Percentiles rank a stretch among this genome's conserved stretches.
phyloP scores from a whole-genome alignment of 2,113 vertebrate species.

The Brienomyrus longianalis region DNA sequence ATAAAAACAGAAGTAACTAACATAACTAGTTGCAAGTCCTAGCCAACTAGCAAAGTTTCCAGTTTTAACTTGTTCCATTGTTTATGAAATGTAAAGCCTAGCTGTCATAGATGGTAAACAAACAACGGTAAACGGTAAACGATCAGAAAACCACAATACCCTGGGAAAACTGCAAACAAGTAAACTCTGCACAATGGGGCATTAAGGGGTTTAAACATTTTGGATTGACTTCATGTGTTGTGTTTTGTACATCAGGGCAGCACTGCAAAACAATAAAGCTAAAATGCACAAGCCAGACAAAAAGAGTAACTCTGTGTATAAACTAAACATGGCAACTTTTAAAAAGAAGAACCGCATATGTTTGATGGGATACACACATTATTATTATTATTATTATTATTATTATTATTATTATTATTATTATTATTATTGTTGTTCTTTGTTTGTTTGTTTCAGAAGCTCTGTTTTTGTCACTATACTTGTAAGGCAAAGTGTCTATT shows the following conservation, averaged over 20 bases:
- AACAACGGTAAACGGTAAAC: not conserved
- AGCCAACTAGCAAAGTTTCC: not conserved
- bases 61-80: not conserved
- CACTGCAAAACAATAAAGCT: not conserved
- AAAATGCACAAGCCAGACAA: not conserved
- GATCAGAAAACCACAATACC: not conserved
- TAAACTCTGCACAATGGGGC: not conserved
- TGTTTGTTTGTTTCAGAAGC: not conserved
- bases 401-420: not conserved
- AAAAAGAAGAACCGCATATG: not conserved
- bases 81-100: not conserved
- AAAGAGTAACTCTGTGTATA: not conserved
- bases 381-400: not conserved
- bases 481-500: not conserved
- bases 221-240: not conserved
- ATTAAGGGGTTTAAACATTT: not conserved
- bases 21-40: not conserved
- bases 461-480: not conserved
- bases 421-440: not conserved
- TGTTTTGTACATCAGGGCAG: not conserved
- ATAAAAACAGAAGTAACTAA: not conserved
- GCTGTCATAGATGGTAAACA: not conserved
- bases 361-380: not conserved
- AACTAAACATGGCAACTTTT: not conserved
- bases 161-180: not conserved